Conservation (phyloP, 2,888 invertebrate species). For the Geophilus truncorum region DNA sequence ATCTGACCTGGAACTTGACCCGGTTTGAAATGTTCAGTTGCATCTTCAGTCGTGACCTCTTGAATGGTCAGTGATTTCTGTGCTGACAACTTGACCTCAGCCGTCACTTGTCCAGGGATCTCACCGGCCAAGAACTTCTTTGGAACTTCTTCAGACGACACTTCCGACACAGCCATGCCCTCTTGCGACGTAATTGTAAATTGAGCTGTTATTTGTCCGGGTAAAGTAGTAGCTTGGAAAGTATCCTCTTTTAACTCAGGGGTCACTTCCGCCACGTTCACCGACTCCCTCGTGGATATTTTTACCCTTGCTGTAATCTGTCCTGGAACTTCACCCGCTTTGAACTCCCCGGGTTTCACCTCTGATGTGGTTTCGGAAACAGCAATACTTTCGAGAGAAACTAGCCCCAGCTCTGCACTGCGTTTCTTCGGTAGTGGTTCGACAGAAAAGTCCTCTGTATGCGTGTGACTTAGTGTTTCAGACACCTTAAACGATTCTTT, state of each 20-base stretch:
- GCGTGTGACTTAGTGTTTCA: slow-evolving; percentile 34
- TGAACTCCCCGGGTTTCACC: slow-evolving; percentile 54
- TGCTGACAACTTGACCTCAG: not conserved
- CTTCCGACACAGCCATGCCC: slow-evolving; percentile 38
- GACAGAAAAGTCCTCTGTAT: slow-evolving; percentile 37
- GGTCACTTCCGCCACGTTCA: slow-evolving; percentile 29
- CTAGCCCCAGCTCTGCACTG: not conserved
- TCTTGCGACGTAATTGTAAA: slow-evolving; percentile 36
- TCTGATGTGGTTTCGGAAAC: slow-evolving; percentile 34
- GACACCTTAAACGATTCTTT: slow-evolving; percentile 38
- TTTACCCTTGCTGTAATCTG: not conserved
- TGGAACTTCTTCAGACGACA: slow-evolving; percentile 31
- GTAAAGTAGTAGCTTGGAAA: slow-evolving; percentile 31
- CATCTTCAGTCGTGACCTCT: not conserved
- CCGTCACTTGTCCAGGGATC: slow-evolving; percentile 30
- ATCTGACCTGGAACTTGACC: slow-evolving; percentile 36
- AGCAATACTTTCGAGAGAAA: not conserved
- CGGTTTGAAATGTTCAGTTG: slow-evolving; percentile 22
- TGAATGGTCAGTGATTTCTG: not conserved
- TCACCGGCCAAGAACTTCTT: slow-evolving; percentile 25
- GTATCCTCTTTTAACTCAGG: not conserved
- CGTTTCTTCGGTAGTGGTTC: slow-evolving; percentile 39
- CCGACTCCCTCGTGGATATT: slow-evolving; percentile 29
- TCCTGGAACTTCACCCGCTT: slow-evolving; percentile 40
- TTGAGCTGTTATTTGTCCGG: slow-evolving; percentile 34